phyloP scores from a whole-genome alignment of 53 echinoderm and acorn worm species.

The Antedon mediterranea region DNA sequence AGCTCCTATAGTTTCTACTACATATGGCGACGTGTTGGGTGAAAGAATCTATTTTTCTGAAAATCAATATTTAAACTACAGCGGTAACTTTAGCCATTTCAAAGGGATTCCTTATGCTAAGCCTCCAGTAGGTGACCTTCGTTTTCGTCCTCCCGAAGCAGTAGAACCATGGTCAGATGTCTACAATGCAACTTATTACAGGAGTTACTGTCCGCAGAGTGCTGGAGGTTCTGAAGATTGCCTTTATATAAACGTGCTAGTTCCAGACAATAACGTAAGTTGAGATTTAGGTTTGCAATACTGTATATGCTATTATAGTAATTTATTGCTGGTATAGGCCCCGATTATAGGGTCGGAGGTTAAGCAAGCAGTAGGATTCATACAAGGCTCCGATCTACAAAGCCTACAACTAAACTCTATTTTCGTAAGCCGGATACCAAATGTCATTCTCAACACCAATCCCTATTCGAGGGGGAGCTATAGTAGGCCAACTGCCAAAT shows the following conservation, averaged over 20 bases:
- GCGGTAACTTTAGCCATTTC: slow-evolving; percentile 6
- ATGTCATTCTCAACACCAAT: too few species aligned
- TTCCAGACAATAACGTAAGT: slow-evolving; percentile 2
- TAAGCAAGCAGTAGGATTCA: too few species aligned
- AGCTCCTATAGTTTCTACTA: not conserved
- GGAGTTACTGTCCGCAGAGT: not conserved
- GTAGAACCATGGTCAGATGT: slow-evolving; percentile 32
- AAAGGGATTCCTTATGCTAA: slow-evolving; percentile 65
- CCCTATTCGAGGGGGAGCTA: too few species aligned
- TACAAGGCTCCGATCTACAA: too few species aligned
- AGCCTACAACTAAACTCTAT: too few species aligned
- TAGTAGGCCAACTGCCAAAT: too few species aligned
- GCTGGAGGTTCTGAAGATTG: slow-evolving; percentile 19
- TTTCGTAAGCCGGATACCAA: too few species aligned
- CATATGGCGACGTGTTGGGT: not conserved
- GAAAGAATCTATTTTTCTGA: not conserved
- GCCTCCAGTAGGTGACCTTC: slow-evolving; percentile 45
- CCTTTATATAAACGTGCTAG: slow-evolving; percentile 15
- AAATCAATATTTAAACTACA: not conserved
- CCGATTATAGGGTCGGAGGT: too few species aligned
- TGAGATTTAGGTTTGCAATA: too few species aligned
- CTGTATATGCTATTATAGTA: not conserved
- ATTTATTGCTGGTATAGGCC: not conserved
- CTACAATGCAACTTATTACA: slow-evolving; percentile 45
- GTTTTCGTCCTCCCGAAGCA: slow-evolving; percentile 35